Evolutionary conservation across 2,888 invertebrate genomes (phyloP).

Genomic region (Strigamia crassipes): DNA sequence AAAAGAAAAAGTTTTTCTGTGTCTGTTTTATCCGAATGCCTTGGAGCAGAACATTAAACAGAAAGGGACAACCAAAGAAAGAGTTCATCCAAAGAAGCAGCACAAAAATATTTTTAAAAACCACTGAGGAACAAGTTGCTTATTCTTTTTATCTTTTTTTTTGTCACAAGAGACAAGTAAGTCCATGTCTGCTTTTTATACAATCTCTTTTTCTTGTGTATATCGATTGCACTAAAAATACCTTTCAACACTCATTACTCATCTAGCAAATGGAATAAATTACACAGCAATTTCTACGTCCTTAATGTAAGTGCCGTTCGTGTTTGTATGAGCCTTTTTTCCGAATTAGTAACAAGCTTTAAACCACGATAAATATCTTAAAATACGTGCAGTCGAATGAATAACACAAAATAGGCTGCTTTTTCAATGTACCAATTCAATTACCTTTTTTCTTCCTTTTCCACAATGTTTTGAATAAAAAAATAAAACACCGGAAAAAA

Average conservation of each 20-base stretch:
- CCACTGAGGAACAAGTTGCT: not conserved
- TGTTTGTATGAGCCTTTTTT: not conserved
- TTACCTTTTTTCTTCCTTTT: no score
- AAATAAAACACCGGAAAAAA: no score
- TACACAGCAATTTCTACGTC: not conserved
- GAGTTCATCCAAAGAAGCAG: not conserved
- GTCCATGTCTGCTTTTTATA: not conserved
- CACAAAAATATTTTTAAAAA: not conserved
- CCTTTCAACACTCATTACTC: constrained; percentile 10
- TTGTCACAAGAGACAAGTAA: not conserved
- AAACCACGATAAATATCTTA: no score
- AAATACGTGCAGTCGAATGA: no score
- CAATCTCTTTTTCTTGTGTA: not conserved
- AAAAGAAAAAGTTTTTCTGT: constrained; percentile 20
- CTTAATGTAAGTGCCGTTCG: not conserved
- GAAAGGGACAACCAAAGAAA: constrained; percentile 7
- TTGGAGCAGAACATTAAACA: constrained; percentile 38
- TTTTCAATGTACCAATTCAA: no score
- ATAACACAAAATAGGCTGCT: no score
- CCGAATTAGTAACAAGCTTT: not conserved
- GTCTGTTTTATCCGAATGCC: constrained; percentile 38
- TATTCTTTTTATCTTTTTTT: not conserved
- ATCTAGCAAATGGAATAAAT: not conserved
- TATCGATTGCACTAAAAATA: constrained; percentile 14
- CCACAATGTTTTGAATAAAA: no score